Evolutionary conservation across 2,113 vertebrate genomes (phyloP).

Genomic region (Cottus gobio): DNA sequence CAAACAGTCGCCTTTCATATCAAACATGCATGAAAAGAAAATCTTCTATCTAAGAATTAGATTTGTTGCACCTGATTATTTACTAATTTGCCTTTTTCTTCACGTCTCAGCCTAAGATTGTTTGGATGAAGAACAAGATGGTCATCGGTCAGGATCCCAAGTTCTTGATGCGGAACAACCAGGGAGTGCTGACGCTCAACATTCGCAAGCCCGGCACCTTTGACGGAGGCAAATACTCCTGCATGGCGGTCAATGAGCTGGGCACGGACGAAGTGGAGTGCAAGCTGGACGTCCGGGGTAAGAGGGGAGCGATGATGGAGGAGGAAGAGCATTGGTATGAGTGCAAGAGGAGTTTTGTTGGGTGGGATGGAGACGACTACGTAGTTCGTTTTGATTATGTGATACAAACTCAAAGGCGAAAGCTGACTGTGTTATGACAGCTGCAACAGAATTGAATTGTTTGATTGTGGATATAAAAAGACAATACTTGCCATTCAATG

Average conservation of each 20-base stretch:
- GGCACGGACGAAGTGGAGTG: slow-evolving; percentile 88
- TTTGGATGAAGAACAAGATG: slow-evolving; percentile 94
- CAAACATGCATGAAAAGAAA: background rate
- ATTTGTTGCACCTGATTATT: background rate
- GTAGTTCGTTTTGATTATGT: background rate
- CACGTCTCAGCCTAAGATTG: slow-evolving; percentile 86
- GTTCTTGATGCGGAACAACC: slow-evolving; percentile 89
- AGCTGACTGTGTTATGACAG: background rate
- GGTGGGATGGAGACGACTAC: background rate
- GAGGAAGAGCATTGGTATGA: background rate
- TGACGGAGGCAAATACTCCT: slow-evolving; percentile 88
- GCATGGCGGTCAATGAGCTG: slow-evolving; percentile 87
- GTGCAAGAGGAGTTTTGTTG: background rate
- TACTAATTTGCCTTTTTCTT: background rate
- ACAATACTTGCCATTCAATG: background rate
- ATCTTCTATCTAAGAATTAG: background rate
- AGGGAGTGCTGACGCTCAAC: slow-evolving; percentile 91
- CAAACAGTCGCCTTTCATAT: slow-evolving; percentile 2
- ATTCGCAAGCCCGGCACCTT: slow-evolving; percentile 89
- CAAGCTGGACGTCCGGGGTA: slow-evolving; percentile 86
- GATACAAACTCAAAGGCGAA: background rate
- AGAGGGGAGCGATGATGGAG: background rate
- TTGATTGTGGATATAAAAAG: background rate
- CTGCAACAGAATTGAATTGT: background rate
- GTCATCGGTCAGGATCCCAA: slow-evolving; percentile 88